A percentile compares a stretch with the other conserved stretches of the same genome.
Evolutionary conservation across 2,888 invertebrate genomes (phyloP).

Genomic region (Tipula vernalis): DNA sequence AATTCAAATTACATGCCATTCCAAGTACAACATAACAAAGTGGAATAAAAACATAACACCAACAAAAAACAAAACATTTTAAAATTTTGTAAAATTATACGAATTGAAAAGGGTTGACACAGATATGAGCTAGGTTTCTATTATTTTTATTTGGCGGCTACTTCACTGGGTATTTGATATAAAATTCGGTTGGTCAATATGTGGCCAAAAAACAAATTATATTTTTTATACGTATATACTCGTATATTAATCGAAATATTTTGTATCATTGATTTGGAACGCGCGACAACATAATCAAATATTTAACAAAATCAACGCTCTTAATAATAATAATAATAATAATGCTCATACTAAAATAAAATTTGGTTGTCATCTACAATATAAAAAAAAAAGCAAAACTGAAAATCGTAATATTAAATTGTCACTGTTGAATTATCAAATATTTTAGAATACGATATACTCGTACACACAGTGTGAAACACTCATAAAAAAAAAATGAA

Average conservation of each 20-base stretch:
- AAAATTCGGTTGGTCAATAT: too few relatives aligned
- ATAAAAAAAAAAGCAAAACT: not conserved
- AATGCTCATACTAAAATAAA: not conserved
- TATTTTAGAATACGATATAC: not conserved
- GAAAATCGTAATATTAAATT: not conserved
- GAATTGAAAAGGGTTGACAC: not conserved
- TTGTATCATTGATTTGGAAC: not conserved
- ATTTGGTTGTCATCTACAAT: not conserved
- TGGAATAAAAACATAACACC: constrained; percentile 4
- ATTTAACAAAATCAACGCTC: not conserved
- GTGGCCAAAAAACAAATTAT: too few relatives aligned
- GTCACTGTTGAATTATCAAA: not conserved
- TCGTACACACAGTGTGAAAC: not conserved
- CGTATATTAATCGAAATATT: not conserved
- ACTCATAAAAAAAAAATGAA: not conserved
- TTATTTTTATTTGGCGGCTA: not conserved
- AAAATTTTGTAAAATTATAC: not conserved
- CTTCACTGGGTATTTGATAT: not conserved
- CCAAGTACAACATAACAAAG: not conserved
- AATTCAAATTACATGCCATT: not conserved
- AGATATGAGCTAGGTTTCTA: not conserved
- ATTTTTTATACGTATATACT: too few relatives aligned
- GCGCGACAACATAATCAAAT: not conserved
- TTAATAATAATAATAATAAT: not conserved
- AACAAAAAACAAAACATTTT: not conserved